Conservation (phyloP, 2,113 vertebrate genomes). For the Ammodytes marinus region DNA sequence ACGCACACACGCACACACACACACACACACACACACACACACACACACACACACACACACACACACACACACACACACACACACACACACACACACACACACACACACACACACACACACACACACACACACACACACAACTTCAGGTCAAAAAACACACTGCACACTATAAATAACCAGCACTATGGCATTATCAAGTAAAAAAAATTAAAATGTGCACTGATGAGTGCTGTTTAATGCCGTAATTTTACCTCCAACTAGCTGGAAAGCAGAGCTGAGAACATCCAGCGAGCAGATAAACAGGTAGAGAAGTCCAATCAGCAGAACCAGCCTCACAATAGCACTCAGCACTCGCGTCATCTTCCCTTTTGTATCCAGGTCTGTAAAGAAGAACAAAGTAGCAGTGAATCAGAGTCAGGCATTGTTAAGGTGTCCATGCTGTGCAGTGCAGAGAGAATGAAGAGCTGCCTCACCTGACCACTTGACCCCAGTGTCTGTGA, state of each 20-base stretch:
- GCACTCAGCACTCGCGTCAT: conserved; percentile 84
- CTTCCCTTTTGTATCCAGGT: conserved; percentile 90
- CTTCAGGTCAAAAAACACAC: conserved; percentile 22
- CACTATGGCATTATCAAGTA: neutral
- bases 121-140: conserved; percentile 17
- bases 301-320: conserved; percentile 93
- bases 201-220: neutral
- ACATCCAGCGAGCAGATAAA: conserved; percentile 97
- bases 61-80: conserved; percentile 29
- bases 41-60: conserved; percentile 42
- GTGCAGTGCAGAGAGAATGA: neutral
- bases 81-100: conserved; percentile 23
- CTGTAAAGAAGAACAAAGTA: conserved; percentile 76
- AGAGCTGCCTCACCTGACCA: conserved; percentile 91
- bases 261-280: conserved; percentile 96
- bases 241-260: conserved; percentile 92
- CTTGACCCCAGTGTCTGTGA: conserved; percentile 88
- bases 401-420: conserved; percentile 38
- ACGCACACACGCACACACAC: conserved; percentile 22
- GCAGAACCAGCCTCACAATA: conserved; percentile 82
- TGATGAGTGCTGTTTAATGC: neutral
- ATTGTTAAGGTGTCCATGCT: neutral
- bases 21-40: conserved; percentile 19
- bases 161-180: conserved; percentile 28
- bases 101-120: conserved; percentile 20